Percentiles rank a stretch among this genome's conserved stretches.
Evolutionary conservation across 2,888 invertebrate genomes (phyloP).

Genomic region (Zaprionus lineosus): DNA sequence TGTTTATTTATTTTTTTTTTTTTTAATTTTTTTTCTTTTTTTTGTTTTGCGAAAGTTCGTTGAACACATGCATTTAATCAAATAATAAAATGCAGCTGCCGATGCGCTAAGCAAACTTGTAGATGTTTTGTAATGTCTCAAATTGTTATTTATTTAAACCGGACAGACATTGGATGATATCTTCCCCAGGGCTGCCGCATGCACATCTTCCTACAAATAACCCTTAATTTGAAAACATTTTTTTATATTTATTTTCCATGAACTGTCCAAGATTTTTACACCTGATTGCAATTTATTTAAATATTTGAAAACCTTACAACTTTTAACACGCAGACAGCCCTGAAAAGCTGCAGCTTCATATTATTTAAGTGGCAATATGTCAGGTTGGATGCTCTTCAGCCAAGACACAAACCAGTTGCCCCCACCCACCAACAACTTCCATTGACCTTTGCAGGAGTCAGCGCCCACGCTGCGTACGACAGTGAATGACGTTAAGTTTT

Average conservation of each 20-base stretch:
- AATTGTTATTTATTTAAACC: constrained; percentile 31
- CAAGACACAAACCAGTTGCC: constrained; percentile 37
- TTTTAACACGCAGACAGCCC: too few relatives aligned
- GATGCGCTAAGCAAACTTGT: constrained; percentile 37
- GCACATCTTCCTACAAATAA: background rate
- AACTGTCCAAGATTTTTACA: too few relatives aligned
- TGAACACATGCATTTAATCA: constrained; percentile 31
- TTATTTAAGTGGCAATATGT: constrained; percentile 3
- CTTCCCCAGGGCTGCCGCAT: constrained; percentile 8
- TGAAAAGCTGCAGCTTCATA: background rate
- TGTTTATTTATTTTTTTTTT: too few relatives aligned
- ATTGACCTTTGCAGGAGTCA: constrained; percentile 46
- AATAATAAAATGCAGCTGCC: constrained; percentile 28
- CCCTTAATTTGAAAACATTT: too few relatives aligned
- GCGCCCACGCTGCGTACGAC: constrained; percentile 20
- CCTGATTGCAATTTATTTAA: too few relatives aligned
- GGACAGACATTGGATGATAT: constrained; percentile 6
- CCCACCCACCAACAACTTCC: constrained; percentile 22
- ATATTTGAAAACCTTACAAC: too few relatives aligned
- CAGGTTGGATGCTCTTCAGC: constrained; percentile 14
- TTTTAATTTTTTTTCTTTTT: too few relatives aligned
- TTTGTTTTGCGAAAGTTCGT: constrained; percentile 44
- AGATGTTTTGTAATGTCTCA: constrained; percentile 33
- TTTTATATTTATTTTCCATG: too few relatives aligned
- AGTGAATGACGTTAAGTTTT: constrained; percentile 31